Conservation (phyloP, 2,797 vertebrate genomes). For the Cyprinodon diabolis region DNA sequence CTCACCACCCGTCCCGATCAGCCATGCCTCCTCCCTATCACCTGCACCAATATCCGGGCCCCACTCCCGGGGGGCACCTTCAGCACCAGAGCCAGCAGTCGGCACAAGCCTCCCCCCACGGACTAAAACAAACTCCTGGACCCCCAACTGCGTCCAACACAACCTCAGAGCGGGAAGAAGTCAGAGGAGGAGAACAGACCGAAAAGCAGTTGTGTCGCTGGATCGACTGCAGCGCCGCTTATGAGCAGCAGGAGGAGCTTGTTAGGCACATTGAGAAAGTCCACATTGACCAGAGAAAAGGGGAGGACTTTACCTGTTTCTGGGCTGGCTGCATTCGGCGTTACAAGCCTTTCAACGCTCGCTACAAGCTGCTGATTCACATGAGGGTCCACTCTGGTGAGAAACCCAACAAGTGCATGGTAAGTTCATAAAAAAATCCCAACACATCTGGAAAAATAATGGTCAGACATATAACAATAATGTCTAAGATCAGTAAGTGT, state of each 20-base stretch:
- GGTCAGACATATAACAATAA: conserved; percentile 14
- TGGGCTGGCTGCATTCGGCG: conserved; percentile 97
- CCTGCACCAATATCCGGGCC: conserved; percentile 85
- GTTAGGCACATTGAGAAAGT: conserved; percentile 99
- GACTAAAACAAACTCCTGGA: conserved; percentile 75
- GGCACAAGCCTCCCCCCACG: conserved; percentile 64
- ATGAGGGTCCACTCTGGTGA: conserved; percentile 99
- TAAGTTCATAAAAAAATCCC: conserved; percentile 78
- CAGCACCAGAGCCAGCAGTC: conserved; percentile 78
- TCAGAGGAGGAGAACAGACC: conserved; percentile 50
- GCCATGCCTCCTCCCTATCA: conserved; percentile 94
- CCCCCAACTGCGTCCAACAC: conserved; percentile 51
- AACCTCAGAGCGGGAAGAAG: conserved; percentile 78
- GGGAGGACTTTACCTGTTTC: conserved; percentile 99
- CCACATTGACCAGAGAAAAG: conserved; percentile 98
- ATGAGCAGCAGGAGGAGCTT: conserved; percentile 97
- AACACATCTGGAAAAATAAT: background rate
- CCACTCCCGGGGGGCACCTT: conserved; percentile 72
- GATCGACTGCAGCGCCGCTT: conserved; percentile 96
- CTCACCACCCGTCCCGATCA: conserved; percentile 84
- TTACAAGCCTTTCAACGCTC: conserved; percentile 98
- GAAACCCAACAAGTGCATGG: conserved; percentile 99
- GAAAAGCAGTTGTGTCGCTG: conserved; percentile 94
- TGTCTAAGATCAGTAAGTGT: conserved; percentile 18
- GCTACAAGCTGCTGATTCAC: conserved; percentile 99